Base-by-base conservation (phyloP, 1,140 invertebrate genomes). In the Drosophila truncata region DNA sequence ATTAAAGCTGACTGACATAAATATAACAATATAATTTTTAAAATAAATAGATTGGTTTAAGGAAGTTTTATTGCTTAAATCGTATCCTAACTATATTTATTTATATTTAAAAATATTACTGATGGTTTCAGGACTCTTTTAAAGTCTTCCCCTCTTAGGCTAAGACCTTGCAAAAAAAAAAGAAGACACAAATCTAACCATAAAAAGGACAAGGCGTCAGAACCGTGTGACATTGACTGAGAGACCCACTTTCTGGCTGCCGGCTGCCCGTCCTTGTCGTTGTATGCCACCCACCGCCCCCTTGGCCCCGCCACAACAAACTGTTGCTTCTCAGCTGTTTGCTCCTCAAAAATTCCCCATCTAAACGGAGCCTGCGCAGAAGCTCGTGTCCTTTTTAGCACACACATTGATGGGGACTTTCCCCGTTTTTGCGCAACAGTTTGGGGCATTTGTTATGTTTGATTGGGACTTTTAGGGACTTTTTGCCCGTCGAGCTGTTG, bases 301-400 rank as follows among this genome's bases (percentile, higher is more conserved):
- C n/a, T 14, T 35, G 25, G 20, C 20, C 39, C 49, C 65, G 31
- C 47, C 42, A 58, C 72, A 88, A 88, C 85, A 90, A 88, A 88
- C 85, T 88, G 85, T 88, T 88, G 85, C 85, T 90, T 90, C 86
- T 67, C 85, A 88, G 85, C 85, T 88, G 85, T 88, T 88, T 41
- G 25, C 25, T 29, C 46, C 50, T 11, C 9, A 5, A 16, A 14
- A 14, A 9, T 47, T 66, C 23, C 80, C 72, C 85, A 72, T 65
- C 11, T 3, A 20, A 14, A 4, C 4, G 8, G 58, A 78, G 65
- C 31, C 46, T 78, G 84, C 85, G 84, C 85, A 65, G 2, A 13
- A 0, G 0, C 0, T 37, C 3, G 29, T 10, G 42, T 59, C 61
- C 62, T 2, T 54, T 87, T 88, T 88, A 88, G 85, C 18, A 63